These are phyloP conservation scores for Sylvietta virens DNA, from an alignment of 2,113 vertebrate genomes.

Conservation along the genomic window DNA sequence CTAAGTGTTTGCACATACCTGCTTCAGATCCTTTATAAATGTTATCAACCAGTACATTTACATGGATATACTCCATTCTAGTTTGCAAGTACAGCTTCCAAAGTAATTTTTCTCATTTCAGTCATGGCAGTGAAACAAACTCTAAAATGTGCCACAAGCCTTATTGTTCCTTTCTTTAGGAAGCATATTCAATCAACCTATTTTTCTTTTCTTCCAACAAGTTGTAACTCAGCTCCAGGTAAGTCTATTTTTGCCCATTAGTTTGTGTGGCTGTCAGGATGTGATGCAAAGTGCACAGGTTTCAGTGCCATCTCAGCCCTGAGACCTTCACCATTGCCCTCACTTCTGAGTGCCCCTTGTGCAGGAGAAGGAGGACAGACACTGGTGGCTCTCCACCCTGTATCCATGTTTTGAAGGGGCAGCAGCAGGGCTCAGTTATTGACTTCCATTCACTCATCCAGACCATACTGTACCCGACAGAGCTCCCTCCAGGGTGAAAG, in stretches of 20 bases:
- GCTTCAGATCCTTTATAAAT: neutral
- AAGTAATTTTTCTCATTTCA: neutral
- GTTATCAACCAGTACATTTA: neutral
- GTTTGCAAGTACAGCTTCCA: neutral
- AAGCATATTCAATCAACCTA: neutral
- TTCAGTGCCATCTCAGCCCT: neutral
- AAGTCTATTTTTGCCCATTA: neutral
- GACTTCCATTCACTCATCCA: neutral
- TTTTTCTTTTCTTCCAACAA: neutral
- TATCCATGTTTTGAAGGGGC: neutral
- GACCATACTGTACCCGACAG: neutral
- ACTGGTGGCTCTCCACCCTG: neutral
- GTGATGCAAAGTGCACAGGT: neutral
- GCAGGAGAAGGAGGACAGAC: neutral
- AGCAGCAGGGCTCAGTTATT: neutral
- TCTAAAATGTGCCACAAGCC: neutral
- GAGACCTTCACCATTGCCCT: neutral
- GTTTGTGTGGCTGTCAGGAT: neutral
- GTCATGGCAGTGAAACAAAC: neutral
- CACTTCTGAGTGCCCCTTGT: neutral
- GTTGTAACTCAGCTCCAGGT: neutral
- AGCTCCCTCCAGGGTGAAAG: neutral
- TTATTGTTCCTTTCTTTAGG: neutral
- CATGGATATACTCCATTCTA: neutral
- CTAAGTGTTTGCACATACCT: rapidly evolving